phyloP scores from a whole-genome alignment of 2,888 invertebrate species.

The Coronaproctus castanopsis region DNA sequence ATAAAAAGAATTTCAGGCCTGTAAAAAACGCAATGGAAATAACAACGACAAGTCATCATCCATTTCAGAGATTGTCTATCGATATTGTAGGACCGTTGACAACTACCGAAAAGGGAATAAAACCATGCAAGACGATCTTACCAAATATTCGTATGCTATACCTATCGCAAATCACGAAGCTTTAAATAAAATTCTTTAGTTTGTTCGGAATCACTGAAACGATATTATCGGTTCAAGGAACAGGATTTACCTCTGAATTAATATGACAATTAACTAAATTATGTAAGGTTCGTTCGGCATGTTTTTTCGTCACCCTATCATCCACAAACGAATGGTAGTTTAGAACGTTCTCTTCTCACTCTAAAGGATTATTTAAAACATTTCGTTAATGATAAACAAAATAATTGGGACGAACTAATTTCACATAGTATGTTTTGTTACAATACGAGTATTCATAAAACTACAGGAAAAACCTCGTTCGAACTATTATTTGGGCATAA shows the following conservation, averaged over 20 bases:
- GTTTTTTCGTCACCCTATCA: too few species aligned
- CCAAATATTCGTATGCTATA: not conserved
- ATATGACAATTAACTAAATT: too few species aligned
- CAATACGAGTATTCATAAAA: not conserved
- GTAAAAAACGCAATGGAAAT: not conserved
- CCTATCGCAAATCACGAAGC: too few species aligned
- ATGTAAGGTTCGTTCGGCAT: too few species aligned
- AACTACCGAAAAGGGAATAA: not conserved
- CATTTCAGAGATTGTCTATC: not conserved
- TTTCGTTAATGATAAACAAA: not conserved
- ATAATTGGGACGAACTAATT: not conserved
- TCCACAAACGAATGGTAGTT: not conserved
- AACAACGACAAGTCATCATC: not conserved
- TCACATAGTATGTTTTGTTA: not conserved
- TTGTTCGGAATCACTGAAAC: not conserved
- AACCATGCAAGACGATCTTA: not conserved
- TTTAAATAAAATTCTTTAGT: not conserved
- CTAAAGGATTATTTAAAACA: not conserved
- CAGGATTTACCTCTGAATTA: too few species aligned
- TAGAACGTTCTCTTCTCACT: not conserved
- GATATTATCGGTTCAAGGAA: too few species aligned
- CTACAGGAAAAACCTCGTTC: not conserved
- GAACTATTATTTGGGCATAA: too few species aligned
- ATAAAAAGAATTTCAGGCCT: not conserved
- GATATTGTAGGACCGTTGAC: too few species aligned